Base-by-base conservation (phyloP, 1,140 invertebrate species). In the Drosophila grimshawi region DNA sequence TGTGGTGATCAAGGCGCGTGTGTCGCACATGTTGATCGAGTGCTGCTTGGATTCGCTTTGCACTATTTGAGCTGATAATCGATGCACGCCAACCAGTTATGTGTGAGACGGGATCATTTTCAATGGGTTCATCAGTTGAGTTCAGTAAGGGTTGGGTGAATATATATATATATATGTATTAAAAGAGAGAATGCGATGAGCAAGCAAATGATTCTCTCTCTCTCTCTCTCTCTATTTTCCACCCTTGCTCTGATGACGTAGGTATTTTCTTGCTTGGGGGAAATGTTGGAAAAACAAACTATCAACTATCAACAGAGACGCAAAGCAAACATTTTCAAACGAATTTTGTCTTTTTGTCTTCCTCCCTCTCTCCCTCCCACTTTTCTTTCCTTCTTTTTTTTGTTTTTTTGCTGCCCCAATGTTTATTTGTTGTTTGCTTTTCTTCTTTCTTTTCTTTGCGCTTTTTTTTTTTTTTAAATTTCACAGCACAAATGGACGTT, bases 1-100 rank as follows among this genome's bases (percentile, higher is more conserved):
- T 32, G 83, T 75, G 62, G 55, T 83, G 51, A 91, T 86, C 35
- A 92, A 30, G 51, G 91, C 69, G 7, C 83, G 79, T 1, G 86
- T 90, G 37, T 92, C 91, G 76, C 91, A 92, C 91, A 92, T 92
- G 56, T 76, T 68, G 64, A 48, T 52, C 39, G 43, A 43, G 4
- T 43, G 6, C 4, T 80, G 48, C 39, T 59, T 19, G 11, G 43
- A 48, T 59, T 45, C 57, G 2, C 10, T 39, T 43, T 51, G 8
- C 10, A 49, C 33, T 64, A 0, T n/a, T 39, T 55, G 41, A 19
- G 29, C 10, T 46, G 19, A 52, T 57, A 49, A 19, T 51, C 10
- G 53, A 45, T 61, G 8, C 6, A 5, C 5, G 35, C 19, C 19
- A 32, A 11, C 41, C 3, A 41, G 10, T 37, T 57, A 56, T 8